A percentile compares a stretch with the other conserved stretches of the same genome.
phyloP scores from a whole-genome alignment of 2,113 vertebrate genomes.

The Thomomys bottae region DNA sequence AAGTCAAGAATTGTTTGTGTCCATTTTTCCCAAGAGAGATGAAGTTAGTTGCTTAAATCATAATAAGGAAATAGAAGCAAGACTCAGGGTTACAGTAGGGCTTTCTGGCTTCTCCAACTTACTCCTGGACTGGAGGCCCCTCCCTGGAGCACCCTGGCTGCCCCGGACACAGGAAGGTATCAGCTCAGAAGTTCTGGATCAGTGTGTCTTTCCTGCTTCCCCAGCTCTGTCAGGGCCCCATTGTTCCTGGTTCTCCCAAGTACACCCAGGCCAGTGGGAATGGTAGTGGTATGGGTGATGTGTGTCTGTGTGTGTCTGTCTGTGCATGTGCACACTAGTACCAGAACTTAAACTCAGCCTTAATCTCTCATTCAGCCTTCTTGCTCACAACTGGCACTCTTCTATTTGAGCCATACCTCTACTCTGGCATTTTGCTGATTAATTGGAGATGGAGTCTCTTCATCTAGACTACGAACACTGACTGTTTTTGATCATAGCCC shows the following conservation, averaged over 20 bases:
- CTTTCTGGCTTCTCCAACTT: background rate
- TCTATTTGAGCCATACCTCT: too few relatives aligned
- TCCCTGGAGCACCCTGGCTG: background rate
- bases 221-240: rapidly evolving
- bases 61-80: background rate
- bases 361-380: too few relatives aligned
- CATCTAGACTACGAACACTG: background rate
- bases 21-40: background rate
- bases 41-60: background rate
- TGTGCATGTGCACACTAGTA: too few relatives aligned
- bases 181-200: background rate
- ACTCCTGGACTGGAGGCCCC: background rate
- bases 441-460: background rate
- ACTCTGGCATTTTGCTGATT: too few relatives aligned
- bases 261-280: background rate
- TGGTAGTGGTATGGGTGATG: too few relatives aligned
- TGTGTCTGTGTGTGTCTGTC: too few relatives aligned
- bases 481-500: background rate
- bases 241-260: background rate
- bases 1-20: background rate
- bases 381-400: too few relatives aligned
- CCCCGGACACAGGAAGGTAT: background rate
- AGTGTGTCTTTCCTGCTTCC: rapidly evolving
- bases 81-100: background rate
- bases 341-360: too few relatives aligned